Evolutionary conservation across 2,888 invertebrate species (phyloP), one percentile per base, ranked within the genome.

Genomic region (Agrilus cyanescens): DNA sequence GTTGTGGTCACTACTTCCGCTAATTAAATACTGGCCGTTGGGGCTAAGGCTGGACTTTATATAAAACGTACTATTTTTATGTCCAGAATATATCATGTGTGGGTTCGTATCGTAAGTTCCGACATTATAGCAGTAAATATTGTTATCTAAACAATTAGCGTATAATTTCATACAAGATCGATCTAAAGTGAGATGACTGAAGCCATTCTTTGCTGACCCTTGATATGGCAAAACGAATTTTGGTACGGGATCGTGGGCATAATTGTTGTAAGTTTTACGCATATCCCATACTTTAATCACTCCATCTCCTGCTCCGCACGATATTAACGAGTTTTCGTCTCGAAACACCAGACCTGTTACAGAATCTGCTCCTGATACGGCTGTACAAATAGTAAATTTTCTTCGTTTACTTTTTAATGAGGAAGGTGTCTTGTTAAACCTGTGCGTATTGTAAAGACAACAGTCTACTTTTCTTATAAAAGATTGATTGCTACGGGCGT

Each of bases 251-350:
- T 82, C 80, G 38, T 75, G 72, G 57, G 77, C 80, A 53, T 76
- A 74, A 4, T 70, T 70, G 10, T 73, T 75, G 60, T 90, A 90
- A 57, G 80, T 85, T 59, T 87, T 86, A 29, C 93, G 70, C 20
- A 90, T 62, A 64, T 94, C 93, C 89, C 89, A 90, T 2, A 58
- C 47, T 67, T 90, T 90, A 42, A 93, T 82, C 48, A 79, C 68
- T 0, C 90, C 88, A 66, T 91, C 91, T 34, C 85, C 85, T 43
- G 89, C 85, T 1, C 89, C 89, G 58, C 89, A 85, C 0, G 91
- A 89, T 35, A 90, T 73, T 2, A 94, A 69, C 4, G 82, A 82
- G 49, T 75, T 65, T 45, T 82, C 80, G 63, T 89, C 81, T 65
- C 86, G 87, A 66, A 89, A 93, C 1, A 78, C 79, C 12, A 93